phyloP scores from a whole-genome alignment of 2,888 invertebrate species.

The Hofmannophila pseudospretella region DNA sequence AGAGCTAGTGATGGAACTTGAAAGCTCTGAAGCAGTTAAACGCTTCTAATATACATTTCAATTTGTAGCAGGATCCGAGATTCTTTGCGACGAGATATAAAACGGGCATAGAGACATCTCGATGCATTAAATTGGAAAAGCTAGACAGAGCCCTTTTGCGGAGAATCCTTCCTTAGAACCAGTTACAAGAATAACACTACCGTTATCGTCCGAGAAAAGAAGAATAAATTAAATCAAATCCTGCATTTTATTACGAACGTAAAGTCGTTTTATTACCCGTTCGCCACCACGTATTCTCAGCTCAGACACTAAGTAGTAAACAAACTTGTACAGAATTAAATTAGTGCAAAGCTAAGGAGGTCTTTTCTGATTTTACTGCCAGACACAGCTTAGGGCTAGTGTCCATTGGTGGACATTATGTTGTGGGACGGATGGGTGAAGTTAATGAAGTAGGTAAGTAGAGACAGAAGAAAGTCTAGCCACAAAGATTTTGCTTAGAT shows the following conservation, averaged over 20 bases:
- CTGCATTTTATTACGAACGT: constrained; percentile 17
- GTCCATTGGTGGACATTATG: constrained; percentile 2
- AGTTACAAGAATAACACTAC: constrained; percentile 15
- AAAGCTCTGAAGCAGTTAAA: constrained; percentile 17
- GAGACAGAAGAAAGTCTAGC: neutral
- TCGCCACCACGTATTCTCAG: constrained; percentile 7
- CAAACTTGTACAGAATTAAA: constrained; percentile 11
- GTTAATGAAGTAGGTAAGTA: neutral
- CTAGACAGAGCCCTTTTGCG: constrained; percentile 20
- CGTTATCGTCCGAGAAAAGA: constrained; percentile 12
- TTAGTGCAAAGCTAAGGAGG: constrained; percentile 7
- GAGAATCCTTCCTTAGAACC: constrained; percentile 21
- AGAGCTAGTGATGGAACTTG: too few species aligned
- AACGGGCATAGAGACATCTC: constrained; percentile 25
- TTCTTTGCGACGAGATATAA: constrained; percentile 30
- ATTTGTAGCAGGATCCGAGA: constrained; percentile 31
- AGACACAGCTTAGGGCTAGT: constrained; percentile 5
- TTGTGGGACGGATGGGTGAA: neutral
- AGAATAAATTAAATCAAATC: constrained; percentile 19
- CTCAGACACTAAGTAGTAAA: constrained; percentile 10
- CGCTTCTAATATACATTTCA: constrained; percentile 31
- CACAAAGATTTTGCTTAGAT: neutral
- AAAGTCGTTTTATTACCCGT: constrained; percentile 16
- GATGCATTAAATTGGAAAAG: constrained; percentile 32
- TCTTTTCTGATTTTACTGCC: constrained; percentile 6